Evolutionary conservation across 2,113 vertebrate species (phyloP).

Genomic region (Hemibagrus wyckioides): DNA sequence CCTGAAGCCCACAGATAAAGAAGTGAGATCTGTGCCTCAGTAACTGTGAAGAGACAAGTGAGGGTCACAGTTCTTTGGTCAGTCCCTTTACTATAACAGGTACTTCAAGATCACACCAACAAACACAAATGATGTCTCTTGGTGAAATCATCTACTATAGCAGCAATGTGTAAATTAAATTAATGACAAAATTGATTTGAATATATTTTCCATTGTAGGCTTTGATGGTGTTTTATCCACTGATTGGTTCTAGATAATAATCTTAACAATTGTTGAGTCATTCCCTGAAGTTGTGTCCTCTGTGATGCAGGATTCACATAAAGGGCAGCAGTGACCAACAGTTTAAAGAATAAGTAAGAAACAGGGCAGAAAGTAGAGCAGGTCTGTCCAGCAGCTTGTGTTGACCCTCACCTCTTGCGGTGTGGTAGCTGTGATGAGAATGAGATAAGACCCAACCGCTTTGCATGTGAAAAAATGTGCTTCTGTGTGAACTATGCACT

Average conservation of each 20-base stretch:
- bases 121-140: background rate
- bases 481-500: background rate
- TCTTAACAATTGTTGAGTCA: background rate
- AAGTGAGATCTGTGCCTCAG: background rate
- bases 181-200: background rate
- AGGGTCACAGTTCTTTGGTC: background rate
- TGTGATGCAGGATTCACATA: background rate
- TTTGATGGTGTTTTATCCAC: background rate
- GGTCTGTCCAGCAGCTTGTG: background rate
- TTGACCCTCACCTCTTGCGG: background rate
- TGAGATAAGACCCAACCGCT: background rate
- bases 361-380: background rate
- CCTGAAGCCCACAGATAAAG: background rate
- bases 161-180: background rate
- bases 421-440: background rate
- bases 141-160: background rate
- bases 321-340: background rate
- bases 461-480: background rate
- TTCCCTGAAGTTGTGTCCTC: background rate
- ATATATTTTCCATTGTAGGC: background rate
- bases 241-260: background rate
- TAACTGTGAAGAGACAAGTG: background rate
- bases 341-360: background rate
- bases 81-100: background rate
- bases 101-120: background rate